These are phyloP conservation scores for Manis javanica DNA, from an alignment of 2,797 vertebrate genomes.

Conservation along the genomic window DNA sequence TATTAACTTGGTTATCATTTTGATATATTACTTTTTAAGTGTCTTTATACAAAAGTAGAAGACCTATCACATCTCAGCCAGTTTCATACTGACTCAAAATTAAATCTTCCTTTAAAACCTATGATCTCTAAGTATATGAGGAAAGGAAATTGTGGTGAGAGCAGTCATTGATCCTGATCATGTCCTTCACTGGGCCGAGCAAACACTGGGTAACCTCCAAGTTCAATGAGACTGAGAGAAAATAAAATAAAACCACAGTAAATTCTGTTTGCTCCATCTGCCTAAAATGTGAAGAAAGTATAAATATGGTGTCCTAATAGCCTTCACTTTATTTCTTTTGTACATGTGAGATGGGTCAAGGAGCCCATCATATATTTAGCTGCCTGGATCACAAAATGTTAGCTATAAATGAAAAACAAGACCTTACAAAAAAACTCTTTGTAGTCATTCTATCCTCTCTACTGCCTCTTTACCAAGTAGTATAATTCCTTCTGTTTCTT, in stretches of 20 bases:
- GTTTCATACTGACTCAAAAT: background rate
- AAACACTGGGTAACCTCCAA: slow-evolving; percentile 18
- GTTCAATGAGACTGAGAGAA: slow-evolving; percentile 26
- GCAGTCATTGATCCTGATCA: background rate
- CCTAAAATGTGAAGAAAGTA: background rate
- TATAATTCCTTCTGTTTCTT: background rate
- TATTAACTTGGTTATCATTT: background rate
- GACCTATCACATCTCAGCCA: background rate
- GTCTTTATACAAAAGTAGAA: slow-evolving; percentile 3
- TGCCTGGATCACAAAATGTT: background rate
- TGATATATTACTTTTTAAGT: background rate
- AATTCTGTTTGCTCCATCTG: slow-evolving; percentile 48
- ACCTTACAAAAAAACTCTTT: background rate
- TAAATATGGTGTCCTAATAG: background rate
- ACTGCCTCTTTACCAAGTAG: background rate
- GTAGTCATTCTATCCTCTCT: background rate
- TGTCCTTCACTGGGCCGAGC: background rate
- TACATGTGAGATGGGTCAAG: slow-evolving; percentile 2
- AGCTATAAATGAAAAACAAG: background rate
- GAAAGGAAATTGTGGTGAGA: background rate
- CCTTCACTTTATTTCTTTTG: slow-evolving; percentile 2
- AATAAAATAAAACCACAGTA: slow-evolving; percentile 42
- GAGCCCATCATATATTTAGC: background rate
- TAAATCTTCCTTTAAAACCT: slow-evolving; percentile 45
- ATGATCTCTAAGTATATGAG: background rate